These are phyloP conservation scores for Euglossa dilemma DNA, from an alignment of 1,140 invertebrate species.

Conservation along the genomic window DNA sequence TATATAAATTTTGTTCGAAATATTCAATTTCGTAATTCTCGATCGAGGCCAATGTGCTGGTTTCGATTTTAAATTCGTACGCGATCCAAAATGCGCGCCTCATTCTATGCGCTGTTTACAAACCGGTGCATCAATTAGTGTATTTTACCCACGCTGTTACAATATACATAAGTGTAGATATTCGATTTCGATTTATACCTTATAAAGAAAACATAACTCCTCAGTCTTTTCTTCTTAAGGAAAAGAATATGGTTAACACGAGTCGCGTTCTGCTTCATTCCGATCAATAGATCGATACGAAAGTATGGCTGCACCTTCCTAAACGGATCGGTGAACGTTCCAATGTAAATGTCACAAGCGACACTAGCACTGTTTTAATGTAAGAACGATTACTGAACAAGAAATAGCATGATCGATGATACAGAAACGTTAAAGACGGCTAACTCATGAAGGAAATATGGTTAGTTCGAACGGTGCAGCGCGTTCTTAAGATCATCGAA, in stretches of 20 bases:
- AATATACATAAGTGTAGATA: too few species aligned
- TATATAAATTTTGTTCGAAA: not conserved
- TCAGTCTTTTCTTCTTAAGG: not conserved
- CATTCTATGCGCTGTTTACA: conserved; percentile 5
- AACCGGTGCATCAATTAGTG: conserved; percentile 3
- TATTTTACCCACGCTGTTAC: not conserved
- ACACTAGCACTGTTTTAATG: conserved; percentile 4
- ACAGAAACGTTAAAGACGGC: not conserved
- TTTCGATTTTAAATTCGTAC: conserved; percentile 5
- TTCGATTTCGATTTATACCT: not conserved
- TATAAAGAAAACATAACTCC: not conserved
- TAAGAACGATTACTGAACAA: conserved; percentile 7
- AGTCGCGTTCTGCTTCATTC: conserved; percentile 4
- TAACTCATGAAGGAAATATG: not conserved
- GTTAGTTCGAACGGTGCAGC: not conserved
- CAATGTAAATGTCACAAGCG: conserved; percentile 55
- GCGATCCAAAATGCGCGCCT: not conserved
- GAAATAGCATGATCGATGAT: conserved; percentile 6
- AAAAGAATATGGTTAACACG: not conserved
- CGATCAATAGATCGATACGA: conserved; percentile 10
- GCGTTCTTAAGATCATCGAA: too few species aligned
- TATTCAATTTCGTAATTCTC: not conserved
- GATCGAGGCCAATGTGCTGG: not conserved
- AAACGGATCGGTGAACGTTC: conserved; percentile 30
- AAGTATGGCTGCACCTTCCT: not conserved